These are phyloP conservation scores for Pocillopora grandis DNA, from an alignment of 92 coral and sea anemone genomes.

Conservation along the genomic window DNA sequence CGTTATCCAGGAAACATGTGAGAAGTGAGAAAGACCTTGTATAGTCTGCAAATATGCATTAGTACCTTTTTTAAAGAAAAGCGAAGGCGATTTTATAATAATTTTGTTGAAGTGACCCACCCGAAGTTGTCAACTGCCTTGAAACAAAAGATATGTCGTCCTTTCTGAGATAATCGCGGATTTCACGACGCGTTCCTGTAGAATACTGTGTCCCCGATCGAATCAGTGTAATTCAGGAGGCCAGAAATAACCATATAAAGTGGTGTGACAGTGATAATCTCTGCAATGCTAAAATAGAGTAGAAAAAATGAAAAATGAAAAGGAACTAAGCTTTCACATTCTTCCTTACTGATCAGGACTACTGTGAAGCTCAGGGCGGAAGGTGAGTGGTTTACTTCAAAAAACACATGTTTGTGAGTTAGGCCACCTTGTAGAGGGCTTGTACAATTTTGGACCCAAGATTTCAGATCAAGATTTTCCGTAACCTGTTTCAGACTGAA, in stretches of 20 bases:
- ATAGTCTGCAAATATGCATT: background rate
- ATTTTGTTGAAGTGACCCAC: background rate
- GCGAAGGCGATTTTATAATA: background rate
- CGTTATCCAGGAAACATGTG: too few relatives aligned
- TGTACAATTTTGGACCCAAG: too few relatives aligned
- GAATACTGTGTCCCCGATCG: constrained; percentile 33
- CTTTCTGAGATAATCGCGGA: constrained; percentile 37
- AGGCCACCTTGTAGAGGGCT: too few relatives aligned
- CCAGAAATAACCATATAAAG: constrained; percentile 26
- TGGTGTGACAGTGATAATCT: constrained; percentile 46
- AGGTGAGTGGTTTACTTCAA: too few relatives aligned
- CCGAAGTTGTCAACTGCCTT: constrained; percentile 40
- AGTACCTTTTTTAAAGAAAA: background rate
- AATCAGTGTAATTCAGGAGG: constrained; percentile 30
- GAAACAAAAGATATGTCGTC: constrained; percentile 56
- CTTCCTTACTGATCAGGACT: too few relatives aligned
- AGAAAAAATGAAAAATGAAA: background rate
- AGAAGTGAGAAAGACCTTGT: too few relatives aligned
- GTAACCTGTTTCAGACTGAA: too few relatives aligned
- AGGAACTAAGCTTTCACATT: background rate
- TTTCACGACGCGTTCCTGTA: constrained; percentile 47
- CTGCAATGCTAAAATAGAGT: constrained; percentile 34
- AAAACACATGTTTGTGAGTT: too few relatives aligned
- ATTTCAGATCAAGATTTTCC: too few relatives aligned
- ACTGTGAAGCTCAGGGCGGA: too few relatives aligned